phyloP scores from a whole-genome alignment of 2,888 invertebrate species.

The Ormyrus thymus region DNA sequence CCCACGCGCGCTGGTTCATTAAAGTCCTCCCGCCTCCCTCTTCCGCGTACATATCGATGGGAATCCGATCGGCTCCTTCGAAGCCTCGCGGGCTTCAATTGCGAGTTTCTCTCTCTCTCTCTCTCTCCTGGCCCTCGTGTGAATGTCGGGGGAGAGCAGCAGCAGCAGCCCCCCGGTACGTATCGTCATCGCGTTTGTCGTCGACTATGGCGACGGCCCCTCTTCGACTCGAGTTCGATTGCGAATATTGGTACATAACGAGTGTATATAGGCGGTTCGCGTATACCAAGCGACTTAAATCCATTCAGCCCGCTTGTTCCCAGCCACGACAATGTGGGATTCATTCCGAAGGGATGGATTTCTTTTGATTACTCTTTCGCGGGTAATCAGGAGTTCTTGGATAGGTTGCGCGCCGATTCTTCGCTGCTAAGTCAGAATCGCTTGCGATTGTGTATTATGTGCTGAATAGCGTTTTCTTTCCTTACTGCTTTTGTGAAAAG shows the following conservation, averaged over 20 bases:
- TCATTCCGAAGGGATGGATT: too few relatives aligned
- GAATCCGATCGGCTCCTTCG: slow-evolving; percentile 62
- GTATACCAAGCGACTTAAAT: slow-evolving; percentile 17
- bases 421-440: too few relatives aligned
- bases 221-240: slow-evolving; percentile 54
- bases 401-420: too few relatives aligned
- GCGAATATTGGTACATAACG: slow-evolving; percentile 52
- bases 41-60: slow-evolving; percentile 20
- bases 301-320: slow-evolving; percentile 10
- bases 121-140: slow-evolving; percentile 18
- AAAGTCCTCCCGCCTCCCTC: neutral
- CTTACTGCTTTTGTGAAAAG: too few relatives aligned
- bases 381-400: slow-evolving; percentile 9
- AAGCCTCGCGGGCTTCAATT: slow-evolving; percentile 39
- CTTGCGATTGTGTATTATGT: too few relatives aligned
- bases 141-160: slow-evolving; percentile 38
- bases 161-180: slow-evolving; percentile 39
- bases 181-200: slow-evolving; percentile 36
- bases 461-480: too few relatives aligned
- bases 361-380: slow-evolving; percentile 60
- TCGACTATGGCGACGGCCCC: slow-evolving; percentile 25
- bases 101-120: slow-evolving; percentile 47
- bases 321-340: neutral
- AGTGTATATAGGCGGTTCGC: slow-evolving; percentile 25
- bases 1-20: too few relatives aligned